Conservation (phyloP, 1,140 invertebrate species). For the Drosophila littoralis region DNA sequence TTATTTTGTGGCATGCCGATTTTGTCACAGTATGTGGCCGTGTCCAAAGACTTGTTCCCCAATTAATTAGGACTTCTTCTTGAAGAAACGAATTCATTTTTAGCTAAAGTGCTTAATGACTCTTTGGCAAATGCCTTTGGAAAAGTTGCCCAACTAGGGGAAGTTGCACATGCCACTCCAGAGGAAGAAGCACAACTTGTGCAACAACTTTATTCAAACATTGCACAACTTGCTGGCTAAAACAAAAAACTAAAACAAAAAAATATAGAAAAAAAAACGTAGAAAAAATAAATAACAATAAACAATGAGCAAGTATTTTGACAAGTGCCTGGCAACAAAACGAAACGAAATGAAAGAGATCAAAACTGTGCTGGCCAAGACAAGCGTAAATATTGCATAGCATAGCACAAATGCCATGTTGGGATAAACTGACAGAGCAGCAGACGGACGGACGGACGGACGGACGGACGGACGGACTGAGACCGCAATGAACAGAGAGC, state of each 20-base stretch:
- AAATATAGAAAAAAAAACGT: slow-evolving; percentile 5
- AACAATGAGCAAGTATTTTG: slow-evolving; percentile 68
- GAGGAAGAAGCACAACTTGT: slow-evolving; percentile 28
- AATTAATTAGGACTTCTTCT: too few relatives aligned
- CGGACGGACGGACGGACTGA: slow-evolving; percentile 15
- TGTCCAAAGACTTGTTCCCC: too few relatives aligned
- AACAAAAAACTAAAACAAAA: slow-evolving; percentile 56
- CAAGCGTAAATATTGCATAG: slow-evolving; percentile 76
- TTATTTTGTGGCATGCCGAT: too few relatives aligned
- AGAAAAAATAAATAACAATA: slow-evolving; percentile 53
- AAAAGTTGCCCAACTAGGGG: slow-evolving; percentile 13
- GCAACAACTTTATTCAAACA: slow-evolving; percentile 61
- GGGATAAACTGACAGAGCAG: slow-evolving; percentile 58
- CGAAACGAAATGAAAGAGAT: slow-evolving; percentile 62
- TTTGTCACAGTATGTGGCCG: too few relatives aligned
- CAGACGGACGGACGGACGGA: slow-evolving; percentile 14
- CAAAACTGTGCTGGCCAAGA: slow-evolving; percentile 68
- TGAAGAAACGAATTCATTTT: too few relatives aligned
- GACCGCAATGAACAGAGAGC: slow-evolving; percentile 53
- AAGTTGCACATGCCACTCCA: slow-evolving; percentile 13
- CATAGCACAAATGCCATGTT: slow-evolving; percentile 66
- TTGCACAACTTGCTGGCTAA: slow-evolving; percentile 41
- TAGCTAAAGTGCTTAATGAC: slow-evolving; percentile 9
- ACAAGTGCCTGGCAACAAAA: slow-evolving; percentile 67
- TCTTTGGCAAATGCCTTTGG: slow-evolving; percentile 3